Evolutionary conservation across 2,113 vertebrate species (phyloP).

Genomic region (Grammatotria lemairii): DNA sequence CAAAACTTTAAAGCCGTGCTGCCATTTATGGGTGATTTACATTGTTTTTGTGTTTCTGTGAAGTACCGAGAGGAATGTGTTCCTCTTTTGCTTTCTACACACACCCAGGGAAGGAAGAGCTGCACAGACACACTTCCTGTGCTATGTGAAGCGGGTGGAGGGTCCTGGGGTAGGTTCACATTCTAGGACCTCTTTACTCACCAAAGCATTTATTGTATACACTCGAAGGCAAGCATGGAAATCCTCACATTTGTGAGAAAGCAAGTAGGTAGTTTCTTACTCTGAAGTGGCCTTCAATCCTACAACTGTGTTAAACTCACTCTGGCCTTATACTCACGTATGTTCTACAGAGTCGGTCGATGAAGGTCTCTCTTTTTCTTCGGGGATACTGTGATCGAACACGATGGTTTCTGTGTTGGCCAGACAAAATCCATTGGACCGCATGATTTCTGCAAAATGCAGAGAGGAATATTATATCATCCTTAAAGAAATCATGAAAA

Average conservation of each 20-base stretch:
- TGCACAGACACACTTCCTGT: slow-evolving; percentile 57
- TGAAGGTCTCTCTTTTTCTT: slow-evolving; percentile 83
- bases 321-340: slow-evolving; percentile 70
- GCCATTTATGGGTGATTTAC: background rate
- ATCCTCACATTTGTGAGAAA: background rate
- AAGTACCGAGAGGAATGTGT: slow-evolving; percentile 14
- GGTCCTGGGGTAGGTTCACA: background rate
- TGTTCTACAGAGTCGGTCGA: slow-evolving; percentile 81
- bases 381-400: slow-evolving; percentile 83
- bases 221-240: background rate
- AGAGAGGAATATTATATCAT: background rate
- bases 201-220: background rate
- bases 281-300: background rate
- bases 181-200: slow-evolving; percentile 24
- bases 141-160: background rate
- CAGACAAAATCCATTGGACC: slow-evolving; percentile 95
- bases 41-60: background rate
- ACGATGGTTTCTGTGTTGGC: slow-evolving; percentile 97
- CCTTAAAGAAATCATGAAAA: background rate
- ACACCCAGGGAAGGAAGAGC: slow-evolving; percentile 69
- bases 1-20: background rate
- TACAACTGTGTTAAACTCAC: background rate
- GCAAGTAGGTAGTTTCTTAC: background rate
- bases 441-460: slow-evolving; percentile 85
- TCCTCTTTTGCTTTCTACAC: slow-evolving; percentile 39